phyloP scores from a whole-genome alignment of 1,140 invertebrate genomes.

The Brachionus manjavacas region DNA sequence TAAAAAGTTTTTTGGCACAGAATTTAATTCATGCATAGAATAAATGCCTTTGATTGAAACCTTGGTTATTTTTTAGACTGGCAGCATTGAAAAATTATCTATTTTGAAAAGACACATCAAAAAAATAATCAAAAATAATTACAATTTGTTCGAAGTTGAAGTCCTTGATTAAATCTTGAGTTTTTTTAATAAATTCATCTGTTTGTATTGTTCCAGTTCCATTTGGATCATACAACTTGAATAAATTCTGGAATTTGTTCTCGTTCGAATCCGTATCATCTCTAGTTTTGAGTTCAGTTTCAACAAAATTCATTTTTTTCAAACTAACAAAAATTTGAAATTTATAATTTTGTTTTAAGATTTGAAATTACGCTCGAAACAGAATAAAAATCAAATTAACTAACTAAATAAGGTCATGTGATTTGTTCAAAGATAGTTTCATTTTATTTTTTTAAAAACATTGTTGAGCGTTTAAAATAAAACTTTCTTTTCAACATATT shows the following conservation, averaged over 20 bases:
- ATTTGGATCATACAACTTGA: conserved; percentile 3
- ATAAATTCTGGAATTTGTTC: neutral
- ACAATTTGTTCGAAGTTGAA: neutral
- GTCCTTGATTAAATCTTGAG: neutral
- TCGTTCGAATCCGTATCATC: neutral
- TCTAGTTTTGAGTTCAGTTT: neutral
- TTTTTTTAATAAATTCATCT: neutral
- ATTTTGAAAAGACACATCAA: neutral
- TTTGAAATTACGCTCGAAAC: neutral
- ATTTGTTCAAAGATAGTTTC: conserved; percentile 12
- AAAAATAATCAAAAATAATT: conserved; percentile 5
- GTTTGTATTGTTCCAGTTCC: neutral
- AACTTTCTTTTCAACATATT: neutral
- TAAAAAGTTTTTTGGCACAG: neutral
- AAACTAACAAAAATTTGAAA: neutral
- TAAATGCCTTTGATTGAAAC: neutral
- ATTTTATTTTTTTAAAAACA: neutral
- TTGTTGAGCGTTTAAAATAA: neutral
- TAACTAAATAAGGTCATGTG: conserved; percentile 26
- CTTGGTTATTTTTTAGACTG: neutral
- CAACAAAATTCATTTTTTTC: neutral
- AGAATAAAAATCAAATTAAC: conserved; percentile 13
- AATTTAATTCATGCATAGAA: too few species aligned
- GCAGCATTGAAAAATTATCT: neutral
- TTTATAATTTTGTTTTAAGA: neutral